phyloP scores from a whole-genome alignment of 2,888 invertebrate genomes.

The Mycalesis mineus region DNA sequence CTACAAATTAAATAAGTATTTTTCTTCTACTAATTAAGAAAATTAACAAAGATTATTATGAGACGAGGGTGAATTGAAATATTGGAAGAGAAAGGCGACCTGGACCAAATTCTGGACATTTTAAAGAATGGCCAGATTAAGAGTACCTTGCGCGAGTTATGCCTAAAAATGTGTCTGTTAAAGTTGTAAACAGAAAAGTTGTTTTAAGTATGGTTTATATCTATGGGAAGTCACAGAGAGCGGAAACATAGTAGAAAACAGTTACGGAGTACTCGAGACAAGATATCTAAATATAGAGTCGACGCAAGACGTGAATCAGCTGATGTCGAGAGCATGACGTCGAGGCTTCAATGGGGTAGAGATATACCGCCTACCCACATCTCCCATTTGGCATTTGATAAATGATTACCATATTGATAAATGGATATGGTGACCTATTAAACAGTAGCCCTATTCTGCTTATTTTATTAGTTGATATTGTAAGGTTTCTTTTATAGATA shows the following conservation, averaged over 20 bases:
- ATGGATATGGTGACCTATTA: not conserved
- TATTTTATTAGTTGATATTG: not conserved
- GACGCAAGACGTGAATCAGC: constrained; percentile 57
- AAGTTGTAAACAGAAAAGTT: too few species aligned
- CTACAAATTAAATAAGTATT: too few species aligned
- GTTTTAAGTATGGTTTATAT: not conserved
- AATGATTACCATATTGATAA: not conserved
- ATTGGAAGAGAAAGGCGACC: too few species aligned
- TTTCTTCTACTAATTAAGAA: too few species aligned
- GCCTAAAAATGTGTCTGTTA: too few species aligned
- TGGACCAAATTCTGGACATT: too few species aligned
- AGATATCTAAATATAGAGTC: constrained; percentile 52
- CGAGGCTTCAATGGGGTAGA: constrained; percentile 17
- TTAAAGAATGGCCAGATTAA: too few species aligned
- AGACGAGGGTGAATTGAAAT: too few species aligned
- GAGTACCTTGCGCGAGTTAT: too few species aligned
- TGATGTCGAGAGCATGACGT: constrained; percentile 45
- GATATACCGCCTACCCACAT: constrained; percentile 8
- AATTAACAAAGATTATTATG: too few species aligned
- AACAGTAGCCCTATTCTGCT: not conserved
- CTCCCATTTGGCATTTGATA: not conserved
- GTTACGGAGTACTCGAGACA: not conserved
- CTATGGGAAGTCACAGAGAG: not conserved
- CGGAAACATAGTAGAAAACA: not conserved
- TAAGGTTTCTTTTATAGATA: too few species aligned